Conservation (phyloP, 2,797 vertebrate genomes). For the Crax fasciolata region DNA sequence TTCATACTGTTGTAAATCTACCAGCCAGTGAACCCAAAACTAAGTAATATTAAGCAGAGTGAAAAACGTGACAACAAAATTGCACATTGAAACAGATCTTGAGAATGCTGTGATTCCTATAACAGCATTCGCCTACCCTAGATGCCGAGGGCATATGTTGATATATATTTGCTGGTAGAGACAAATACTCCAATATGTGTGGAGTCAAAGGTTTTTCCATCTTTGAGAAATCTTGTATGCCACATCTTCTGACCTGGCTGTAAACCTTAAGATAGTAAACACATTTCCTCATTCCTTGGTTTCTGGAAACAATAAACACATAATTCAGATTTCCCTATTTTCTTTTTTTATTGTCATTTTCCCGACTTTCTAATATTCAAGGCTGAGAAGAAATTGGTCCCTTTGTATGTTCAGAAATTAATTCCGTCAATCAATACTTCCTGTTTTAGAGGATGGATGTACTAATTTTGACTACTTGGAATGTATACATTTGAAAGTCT, state of each 20-base stretch:
- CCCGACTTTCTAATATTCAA: not conserved
- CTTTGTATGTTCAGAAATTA: not conserved
- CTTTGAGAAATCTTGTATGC: not conserved
- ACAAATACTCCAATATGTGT: not conserved
- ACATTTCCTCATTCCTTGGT: not conserved
- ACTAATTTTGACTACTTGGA: not conserved
- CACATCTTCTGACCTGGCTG: not conserved
- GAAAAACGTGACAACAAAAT: not conserved
- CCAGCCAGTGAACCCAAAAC: not conserved
- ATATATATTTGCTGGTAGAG: not conserved
- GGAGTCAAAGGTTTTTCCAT: not conserved
- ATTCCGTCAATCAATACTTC: not conserved
- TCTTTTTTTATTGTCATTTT: not conserved
- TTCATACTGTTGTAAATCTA: not conserved
- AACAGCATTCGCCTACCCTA: fast-evolving
- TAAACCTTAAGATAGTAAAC: not conserved
- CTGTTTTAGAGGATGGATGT: not conserved
- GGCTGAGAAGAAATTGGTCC: not conserved
- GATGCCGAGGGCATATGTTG: not conserved
- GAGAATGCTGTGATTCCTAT: not conserved
- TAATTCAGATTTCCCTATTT: not conserved
- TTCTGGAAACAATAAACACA: not conserved
- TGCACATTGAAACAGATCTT: not conserved
- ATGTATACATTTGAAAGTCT: not conserved
- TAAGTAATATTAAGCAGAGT: not conserved